Evolutionary conservation across 2,113 vertebrate species (phyloP).

Genomic region (Salminus brasiliensis): DNA sequence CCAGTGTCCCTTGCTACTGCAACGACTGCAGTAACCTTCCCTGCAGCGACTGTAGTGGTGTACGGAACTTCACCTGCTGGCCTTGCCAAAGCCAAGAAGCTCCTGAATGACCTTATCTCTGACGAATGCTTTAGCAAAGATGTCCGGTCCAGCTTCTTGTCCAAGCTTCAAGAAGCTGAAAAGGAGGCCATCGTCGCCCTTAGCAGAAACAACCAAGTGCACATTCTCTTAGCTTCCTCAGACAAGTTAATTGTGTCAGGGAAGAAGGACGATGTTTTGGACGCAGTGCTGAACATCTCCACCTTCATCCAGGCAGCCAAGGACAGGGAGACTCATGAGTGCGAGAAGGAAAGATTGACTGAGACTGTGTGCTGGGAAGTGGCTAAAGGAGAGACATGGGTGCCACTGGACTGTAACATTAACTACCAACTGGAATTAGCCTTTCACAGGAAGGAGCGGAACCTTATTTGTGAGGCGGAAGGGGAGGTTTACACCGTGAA

Average conservation of each 20-base stretch:
- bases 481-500: slow-evolving; percentile 51
- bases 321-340: slow-evolving; percentile 35
- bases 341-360: slow-evolving; percentile 52
- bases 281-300: slow-evolving; percentile 48
- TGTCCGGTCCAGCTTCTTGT: slow-evolving; percentile 28
- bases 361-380: slow-evolving; percentile 60
- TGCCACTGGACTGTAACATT: slow-evolving; percentile 29
- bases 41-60: slow-evolving; percentile 47
- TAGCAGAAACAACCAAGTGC: slow-evolving; percentile 49
- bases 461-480: slow-evolving; percentile 22
- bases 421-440: slow-evolving; percentile 60
- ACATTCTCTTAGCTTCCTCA: slow-evolving; percentile 14
- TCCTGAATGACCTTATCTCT: slow-evolving; percentile 56
- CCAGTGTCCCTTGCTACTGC: slow-evolving; percentile 1
- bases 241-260: slow-evolving; percentile 56
- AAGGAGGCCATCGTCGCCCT: slow-evolving; percentile 47
- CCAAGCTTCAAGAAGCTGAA: slow-evolving; percentile 40
- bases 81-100: slow-evolving; percentile 47
- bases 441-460: slow-evolving; percentile 44
- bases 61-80: slow-evolving; percentile 35
- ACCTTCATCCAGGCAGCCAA: slow-evolving; percentile 44
- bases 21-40: slow-evolving; percentile 38
- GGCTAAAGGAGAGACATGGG: slow-evolving; percentile 31
- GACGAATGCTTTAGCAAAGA: slow-evolving; percentile 51
- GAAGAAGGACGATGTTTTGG: slow-evolving; percentile 55